Conservation (phyloP, 2,797 vertebrate species). For the Champsocephalus esox region DNA sequence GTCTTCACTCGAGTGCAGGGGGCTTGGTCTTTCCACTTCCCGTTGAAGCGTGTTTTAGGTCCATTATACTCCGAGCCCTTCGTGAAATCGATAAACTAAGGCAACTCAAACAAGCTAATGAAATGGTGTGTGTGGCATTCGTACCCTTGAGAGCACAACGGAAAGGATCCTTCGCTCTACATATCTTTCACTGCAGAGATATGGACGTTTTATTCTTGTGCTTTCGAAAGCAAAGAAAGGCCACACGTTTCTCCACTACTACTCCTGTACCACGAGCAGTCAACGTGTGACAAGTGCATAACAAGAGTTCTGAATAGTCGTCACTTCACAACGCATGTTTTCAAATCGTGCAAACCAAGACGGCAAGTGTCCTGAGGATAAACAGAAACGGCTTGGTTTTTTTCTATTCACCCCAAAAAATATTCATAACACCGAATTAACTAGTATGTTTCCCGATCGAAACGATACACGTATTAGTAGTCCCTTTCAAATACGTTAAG, state of each 20-base stretch:
- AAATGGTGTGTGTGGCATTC: conserved; percentile 41
- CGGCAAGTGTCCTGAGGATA: conserved; percentile 49
- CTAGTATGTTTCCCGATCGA: conserved; percentile 55
- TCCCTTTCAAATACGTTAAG: conserved; percentile 75
- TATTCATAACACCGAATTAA: conserved; percentile 69
- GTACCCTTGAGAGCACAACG: conserved; percentile 35
- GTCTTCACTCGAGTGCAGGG: conserved; percentile 63
- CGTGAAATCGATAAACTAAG: conserved; percentile 79
- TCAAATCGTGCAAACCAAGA: conserved; percentile 72
- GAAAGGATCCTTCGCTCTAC: conserved; percentile 6
- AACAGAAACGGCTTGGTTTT: conserved; percentile 35
- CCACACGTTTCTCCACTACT: conserved; percentile 39
- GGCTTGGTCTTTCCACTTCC: conserved; percentile 68
- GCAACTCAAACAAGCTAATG: conserved; percentile 62
- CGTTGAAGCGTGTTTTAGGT: conserved; percentile 71
- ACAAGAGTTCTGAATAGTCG: conserved; percentile 57
- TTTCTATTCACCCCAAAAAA: conserved; percentile 44
- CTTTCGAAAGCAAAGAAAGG: conserved; percentile 46
- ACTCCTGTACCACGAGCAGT: conserved; percentile 52
- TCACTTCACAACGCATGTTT: conserved; percentile 64
- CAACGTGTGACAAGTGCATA: conserved; percentile 70
- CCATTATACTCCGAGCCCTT: conserved; percentile 74
- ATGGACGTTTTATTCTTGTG: conserved; percentile 37
- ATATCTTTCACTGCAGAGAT: conserved; percentile 58
- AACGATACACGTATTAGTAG: conserved; percentile 60